These are phyloP conservation scores for Cinara cedri DNA, from an alignment of 2,888 invertebrate genomes.

Conservation along the genomic window DNA sequence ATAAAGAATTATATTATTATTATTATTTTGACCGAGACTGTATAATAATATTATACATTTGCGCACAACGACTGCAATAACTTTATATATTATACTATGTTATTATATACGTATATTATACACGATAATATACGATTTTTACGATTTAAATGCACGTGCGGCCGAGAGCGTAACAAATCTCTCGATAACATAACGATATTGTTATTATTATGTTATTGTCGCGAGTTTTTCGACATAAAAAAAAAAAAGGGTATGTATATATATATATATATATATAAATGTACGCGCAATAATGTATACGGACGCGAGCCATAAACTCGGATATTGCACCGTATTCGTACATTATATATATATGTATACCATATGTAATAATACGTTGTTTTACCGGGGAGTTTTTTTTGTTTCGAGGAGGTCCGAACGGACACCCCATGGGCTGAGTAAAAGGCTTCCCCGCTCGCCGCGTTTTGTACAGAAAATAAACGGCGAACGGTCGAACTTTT, in stretches of 20 bases:
- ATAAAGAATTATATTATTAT: conserved; percentile 25
- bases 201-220: neutral
- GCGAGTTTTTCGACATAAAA: neutral
- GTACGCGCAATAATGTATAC: too few relatives aligned
- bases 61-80: too few relatives aligned
- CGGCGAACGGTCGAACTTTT: too few relatives aligned
- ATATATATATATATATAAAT: neutral
- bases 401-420: too few relatives aligned
- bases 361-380: neutral
- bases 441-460: too few relatives aligned
- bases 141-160: conserved; percentile 36
- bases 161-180: conserved; percentile 33
- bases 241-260: conserved; percentile 19
- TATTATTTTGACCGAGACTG: conserved; percentile 22
- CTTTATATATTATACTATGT: neutral
- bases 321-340: too few relatives aligned
- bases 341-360: neutral
- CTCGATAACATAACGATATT: neutral
- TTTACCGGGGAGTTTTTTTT: too few relatives aligned
- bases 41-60: neutral
- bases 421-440: too few relatives aligned
- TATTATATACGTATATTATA: neutral
- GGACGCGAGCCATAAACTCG: too few relatives aligned
- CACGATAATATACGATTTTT: neutral
- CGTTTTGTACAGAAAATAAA: too few relatives aligned